phyloP scores from a whole-genome alignment of 1,140 invertebrate genomes.

The Aphaenogaster floridana region DNA sequence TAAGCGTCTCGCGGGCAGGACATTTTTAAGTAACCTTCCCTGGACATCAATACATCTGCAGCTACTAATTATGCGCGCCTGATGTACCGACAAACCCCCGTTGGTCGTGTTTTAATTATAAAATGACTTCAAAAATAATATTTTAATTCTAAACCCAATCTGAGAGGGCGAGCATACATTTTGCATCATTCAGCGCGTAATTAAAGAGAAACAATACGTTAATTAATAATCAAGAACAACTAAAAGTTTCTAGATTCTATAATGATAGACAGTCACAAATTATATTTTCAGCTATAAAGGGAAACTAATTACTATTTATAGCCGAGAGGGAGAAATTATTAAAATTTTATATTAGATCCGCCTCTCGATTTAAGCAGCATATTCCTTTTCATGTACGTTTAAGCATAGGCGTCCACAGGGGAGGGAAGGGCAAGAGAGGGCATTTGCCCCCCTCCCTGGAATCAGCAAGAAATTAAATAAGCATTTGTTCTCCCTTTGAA shows the following conservation, averaged over 20 bases:
- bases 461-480: too few relatives aligned
- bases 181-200: not conserved
- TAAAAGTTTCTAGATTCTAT: not conserved
- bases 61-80: constrained; percentile 18
- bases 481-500: too few relatives aligned
- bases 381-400: not conserved
- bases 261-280: not conserved
- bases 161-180: not conserved
- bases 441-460: too few relatives aligned
- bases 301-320: not conserved
- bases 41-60: constrained; percentile 4
- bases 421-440: too few relatives aligned
- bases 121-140: not conserved
- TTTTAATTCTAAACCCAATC: not conserved
- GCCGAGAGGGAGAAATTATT: not conserved
- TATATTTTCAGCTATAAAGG: not conserved
- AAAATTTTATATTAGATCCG: not conserved
- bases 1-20: not conserved
- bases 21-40: constrained; percentile 28
- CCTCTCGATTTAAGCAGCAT: not conserved
- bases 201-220: not conserved
- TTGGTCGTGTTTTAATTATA: not conserved
- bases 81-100: not conserved
- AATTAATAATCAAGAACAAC: not conserved
- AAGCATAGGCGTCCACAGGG: too few relatives aligned